phyloP scores from a whole-genome alignment of 64 coral and sea anemone genomes.

The Montipora foliosa region DNA sequence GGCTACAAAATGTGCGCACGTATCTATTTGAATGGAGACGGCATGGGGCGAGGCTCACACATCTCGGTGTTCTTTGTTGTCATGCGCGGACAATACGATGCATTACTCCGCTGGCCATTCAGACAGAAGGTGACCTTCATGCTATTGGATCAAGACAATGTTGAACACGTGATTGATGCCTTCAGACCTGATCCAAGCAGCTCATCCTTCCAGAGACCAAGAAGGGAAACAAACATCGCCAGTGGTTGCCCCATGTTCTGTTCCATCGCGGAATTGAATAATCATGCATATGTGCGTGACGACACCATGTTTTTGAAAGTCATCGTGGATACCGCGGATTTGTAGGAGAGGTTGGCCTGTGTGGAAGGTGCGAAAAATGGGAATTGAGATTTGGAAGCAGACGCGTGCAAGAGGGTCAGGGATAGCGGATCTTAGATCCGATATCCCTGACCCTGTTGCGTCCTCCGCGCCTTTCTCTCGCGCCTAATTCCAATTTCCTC shows the following conservation, averaged over 20 bases:
- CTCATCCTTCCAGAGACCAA: slow-evolving; percentile 33
- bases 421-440: no score
- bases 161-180: slow-evolving; percentile 34
- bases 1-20: slow-evolving; percentile 29
- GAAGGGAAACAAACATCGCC: slow-evolving; percentile 30
- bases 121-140: no score
- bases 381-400: no score
- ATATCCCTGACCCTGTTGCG: no score
- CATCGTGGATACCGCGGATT: slow-evolving; percentile 10
- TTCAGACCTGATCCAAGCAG: slow-evolving; percentile 42
- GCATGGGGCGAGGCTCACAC: slow-evolving; percentile 25
- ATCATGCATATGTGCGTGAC: slow-evolving; percentile 20
- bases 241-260: slow-evolving; percentile 46
- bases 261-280: slow-evolving; percentile 2
- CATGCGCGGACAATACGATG: no score
- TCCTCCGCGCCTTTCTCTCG: no score
- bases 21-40: slow-evolving; percentile 26
- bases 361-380: no score
- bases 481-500: no score
- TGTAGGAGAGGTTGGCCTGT: neutral
- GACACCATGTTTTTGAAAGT: slow-evolving; percentile 38
- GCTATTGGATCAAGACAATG: no score
- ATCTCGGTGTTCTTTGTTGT: neutral
- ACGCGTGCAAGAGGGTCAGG: no score
- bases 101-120: no score